Percentiles rank a stretch among this genome's conserved stretches.
Conservation (phyloP, 2,888 invertebrate genomes). For the Polydrusus tereticollis region DNA sequence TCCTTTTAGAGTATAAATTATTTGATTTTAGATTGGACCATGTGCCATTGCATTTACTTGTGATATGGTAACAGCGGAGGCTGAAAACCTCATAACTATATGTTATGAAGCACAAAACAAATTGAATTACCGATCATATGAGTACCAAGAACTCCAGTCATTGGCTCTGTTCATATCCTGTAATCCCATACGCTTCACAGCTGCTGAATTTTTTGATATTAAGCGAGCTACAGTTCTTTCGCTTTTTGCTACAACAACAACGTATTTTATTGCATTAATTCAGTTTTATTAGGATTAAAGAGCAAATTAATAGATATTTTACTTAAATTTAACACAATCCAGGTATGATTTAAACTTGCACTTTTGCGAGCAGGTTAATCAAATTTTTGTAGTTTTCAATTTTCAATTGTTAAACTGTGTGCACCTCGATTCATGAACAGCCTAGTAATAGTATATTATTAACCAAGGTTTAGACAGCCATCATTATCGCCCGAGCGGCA, state of each 20-base stretch:
- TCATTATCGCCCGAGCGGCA: no score
- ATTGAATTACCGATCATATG: constrained; percentile 23
- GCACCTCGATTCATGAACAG: no score
- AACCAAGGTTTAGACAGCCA: no score
- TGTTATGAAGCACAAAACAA: constrained; percentile 27
- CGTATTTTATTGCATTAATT: constrained; percentile 35
- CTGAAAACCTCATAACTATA: constrained; percentile 18
- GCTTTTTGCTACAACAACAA: constrained; percentile 29
- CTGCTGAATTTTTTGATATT: constrained; percentile 37
- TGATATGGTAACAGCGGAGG: constrained; percentile 22
- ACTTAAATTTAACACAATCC: no score
- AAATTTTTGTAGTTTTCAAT: no score
- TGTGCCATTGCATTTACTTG: constrained; percentile 33
- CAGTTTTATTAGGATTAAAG: constrained; percentile 28
- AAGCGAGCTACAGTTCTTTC: constrained; percentile 26
- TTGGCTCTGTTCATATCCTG: constrained; percentile 10
- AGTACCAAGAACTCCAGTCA: constrained; percentile 30
- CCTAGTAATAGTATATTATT: no score
- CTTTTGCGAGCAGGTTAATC: no score
- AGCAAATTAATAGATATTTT: no score
- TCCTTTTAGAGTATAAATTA: background rate
- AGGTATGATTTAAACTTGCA: no score
- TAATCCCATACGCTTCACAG: constrained; percentile 30
- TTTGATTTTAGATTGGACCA: constrained; percentile 36
- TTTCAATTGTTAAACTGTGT: no score